Percentiles rank a stretch among this genome's conserved stretches.
These are phyloP conservation scores for Helostoma temminkii DNA, from an alignment of 2,797 vertebrate genomes.

Conservation along the genomic window DNA sequence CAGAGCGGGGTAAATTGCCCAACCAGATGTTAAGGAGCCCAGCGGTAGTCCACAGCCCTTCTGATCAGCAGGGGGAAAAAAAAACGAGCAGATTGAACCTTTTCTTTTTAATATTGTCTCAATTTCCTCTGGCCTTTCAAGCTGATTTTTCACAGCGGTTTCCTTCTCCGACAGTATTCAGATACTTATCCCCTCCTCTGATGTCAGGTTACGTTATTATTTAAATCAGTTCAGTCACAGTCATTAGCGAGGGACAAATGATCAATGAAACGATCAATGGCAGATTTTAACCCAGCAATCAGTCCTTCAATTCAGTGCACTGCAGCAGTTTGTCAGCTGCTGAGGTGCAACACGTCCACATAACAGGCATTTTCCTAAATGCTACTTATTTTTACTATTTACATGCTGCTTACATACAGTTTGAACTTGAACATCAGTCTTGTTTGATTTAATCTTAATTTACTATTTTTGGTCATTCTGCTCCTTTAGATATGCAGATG, in stretches of 20 bases:
- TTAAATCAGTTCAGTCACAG: conserved; percentile 70
- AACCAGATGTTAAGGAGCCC: conserved; percentile 83
- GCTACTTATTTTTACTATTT: background rate
- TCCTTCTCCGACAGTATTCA: conserved; percentile 39
- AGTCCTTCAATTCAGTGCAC: conserved; percentile 58
- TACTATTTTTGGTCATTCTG: too few species aligned
- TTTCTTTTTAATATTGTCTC: conserved; percentile 77
- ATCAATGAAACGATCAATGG: conserved; percentile 74
- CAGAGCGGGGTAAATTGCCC: conserved; percentile 82
- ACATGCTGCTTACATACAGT: too few species aligned
- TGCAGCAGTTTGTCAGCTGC: conserved; percentile 56
- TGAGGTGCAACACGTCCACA: conserved; percentile 18
- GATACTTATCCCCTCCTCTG: conserved; percentile 66
- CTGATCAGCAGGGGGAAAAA: conserved; percentile 78
- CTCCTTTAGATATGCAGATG: too few species aligned
- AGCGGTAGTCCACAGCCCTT: conserved; percentile 74
- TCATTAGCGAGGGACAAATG: conserved; percentile 63
- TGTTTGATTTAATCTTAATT: too few species aligned
- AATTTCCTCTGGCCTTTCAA: conserved; percentile 72
- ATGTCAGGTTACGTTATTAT: conserved; percentile 70
- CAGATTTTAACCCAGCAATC: conserved; percentile 73
- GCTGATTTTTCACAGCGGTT: conserved; percentile 70
- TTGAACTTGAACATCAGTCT: too few species aligned
- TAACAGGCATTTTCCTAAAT: background rate
- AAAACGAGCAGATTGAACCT: conserved; percentile 72